These are phyloP conservation scores for Trichonephila clavata DNA, from an alignment of 1,140 invertebrate genomes.

Conservation along the genomic window DNA sequence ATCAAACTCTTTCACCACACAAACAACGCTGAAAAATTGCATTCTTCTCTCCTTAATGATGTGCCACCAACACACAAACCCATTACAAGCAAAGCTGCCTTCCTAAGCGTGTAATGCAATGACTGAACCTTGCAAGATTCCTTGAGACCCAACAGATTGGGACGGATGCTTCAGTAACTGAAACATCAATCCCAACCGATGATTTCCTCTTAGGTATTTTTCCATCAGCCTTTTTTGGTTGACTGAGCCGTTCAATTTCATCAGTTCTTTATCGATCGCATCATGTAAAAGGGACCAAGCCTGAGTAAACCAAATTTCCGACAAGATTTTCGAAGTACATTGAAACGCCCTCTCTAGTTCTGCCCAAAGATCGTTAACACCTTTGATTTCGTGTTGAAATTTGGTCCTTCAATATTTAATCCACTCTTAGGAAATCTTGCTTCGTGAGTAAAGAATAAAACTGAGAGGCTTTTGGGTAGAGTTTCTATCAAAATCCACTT, in stretches of 20 bases:
- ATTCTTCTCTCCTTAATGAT: background rate
- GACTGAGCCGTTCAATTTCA: slow-evolving; percentile 30
- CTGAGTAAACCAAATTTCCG: background rate
- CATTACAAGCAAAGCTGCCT: background rate
- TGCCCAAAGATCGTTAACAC: background rate
- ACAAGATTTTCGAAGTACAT: background rate
- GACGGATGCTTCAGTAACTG: slow-evolving; percentile 15
- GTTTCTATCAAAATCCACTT: no score
- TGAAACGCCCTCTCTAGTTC: background rate
- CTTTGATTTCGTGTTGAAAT: background rate
- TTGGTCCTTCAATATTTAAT: background rate
- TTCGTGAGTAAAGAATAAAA: background rate
- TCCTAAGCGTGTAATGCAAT: background rate
- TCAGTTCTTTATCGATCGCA: background rate
- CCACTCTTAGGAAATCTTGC: background rate
- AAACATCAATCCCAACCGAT: slow-evolving; percentile 9
- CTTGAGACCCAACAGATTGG: background rate
- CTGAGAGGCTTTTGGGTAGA: background rate
- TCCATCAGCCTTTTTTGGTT: slow-evolving; percentile 43
- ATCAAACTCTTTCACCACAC: no score
- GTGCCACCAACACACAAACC: background rate
- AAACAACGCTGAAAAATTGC: background rate
- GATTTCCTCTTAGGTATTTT: slow-evolving; percentile 45
- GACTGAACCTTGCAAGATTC: background rate
- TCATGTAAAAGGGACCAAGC: background rate